phyloP scores from a whole-genome alignment of 1,140 invertebrate species.

The Drosophila navojoa region DNA sequence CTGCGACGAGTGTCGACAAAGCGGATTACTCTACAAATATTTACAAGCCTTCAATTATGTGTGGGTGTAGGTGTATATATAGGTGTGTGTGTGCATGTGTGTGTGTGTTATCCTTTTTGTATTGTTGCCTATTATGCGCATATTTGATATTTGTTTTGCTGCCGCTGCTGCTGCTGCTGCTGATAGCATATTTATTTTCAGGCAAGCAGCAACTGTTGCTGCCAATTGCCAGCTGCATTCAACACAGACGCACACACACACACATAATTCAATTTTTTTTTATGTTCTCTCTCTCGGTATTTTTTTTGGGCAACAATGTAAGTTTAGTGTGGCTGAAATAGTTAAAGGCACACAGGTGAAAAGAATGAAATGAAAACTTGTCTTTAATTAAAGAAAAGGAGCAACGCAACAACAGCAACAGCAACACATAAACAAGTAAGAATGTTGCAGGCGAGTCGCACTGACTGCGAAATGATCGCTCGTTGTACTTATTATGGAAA shows the following conservation, averaged over 20 bases:
- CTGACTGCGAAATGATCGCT: too few species aligned
- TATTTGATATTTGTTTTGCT: constrained; percentile 40
- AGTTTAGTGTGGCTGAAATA: constrained; percentile 46
- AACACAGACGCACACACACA: constrained; percentile 12
- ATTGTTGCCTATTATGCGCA: constrained; percentile 8
- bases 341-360: constrained; percentile 49
- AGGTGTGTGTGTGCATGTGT: constrained; percentile 23
- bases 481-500: too few species aligned
- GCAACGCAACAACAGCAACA: constrained; percentile 47
- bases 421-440: constrained; percentile 26
- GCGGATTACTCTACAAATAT: constrained; percentile 75
- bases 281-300: not conserved
- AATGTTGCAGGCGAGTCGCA: too few species aligned
- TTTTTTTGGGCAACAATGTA: constrained; percentile 47
- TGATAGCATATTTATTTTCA: constrained; percentile 43
- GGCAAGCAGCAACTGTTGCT: constrained; percentile 14
- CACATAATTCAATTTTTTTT: too few species aligned
- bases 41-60: constrained; percentile 64
- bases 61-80: not conserved
- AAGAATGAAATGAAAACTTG: constrained; percentile 76
- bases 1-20: constrained; percentile 57
- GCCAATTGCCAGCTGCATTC: constrained; percentile 26
- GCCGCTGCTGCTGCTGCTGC: constrained; percentile 26
- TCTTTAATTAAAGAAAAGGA: constrained; percentile 79
- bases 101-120: constrained; percentile 33